These are phyloP conservation scores for Lepus oiostolus DNA, from an alignment of 2,797 vertebrate species.

Conservation along the genomic window DNA sequence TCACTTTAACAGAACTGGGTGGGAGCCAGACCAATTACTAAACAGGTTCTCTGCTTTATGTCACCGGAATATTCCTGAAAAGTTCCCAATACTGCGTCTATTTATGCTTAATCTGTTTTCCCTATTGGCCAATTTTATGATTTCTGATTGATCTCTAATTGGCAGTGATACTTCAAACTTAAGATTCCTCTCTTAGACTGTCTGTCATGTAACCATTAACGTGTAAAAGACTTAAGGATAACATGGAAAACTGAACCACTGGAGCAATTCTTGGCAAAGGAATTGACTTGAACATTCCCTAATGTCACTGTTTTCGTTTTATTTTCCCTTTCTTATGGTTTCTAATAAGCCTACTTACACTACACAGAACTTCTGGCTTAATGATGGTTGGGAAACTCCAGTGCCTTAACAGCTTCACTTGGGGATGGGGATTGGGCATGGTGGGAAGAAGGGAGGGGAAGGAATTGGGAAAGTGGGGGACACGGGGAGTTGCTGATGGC, in stretches of 20 bases:
- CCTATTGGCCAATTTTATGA: slow-evolving; percentile 52
- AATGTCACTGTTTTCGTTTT: slow-evolving; percentile 21
- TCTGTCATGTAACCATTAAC: slow-evolving; percentile 46
- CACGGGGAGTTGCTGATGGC: background rate
- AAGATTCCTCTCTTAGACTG: slow-evolving; percentile 14
- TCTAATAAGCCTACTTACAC: background rate
- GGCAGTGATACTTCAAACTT: slow-evolving; percentile 40
- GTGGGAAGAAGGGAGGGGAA: accelerated
- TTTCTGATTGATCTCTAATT: slow-evolving; percentile 74
- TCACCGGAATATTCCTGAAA: slow-evolving; percentile 72
- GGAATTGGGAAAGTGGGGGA: background rate
- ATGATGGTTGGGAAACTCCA: background rate
- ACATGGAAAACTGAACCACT: slow-evolving; percentile 18
- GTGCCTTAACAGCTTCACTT: background rate
- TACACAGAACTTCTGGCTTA: background rate
- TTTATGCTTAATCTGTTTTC: slow-evolving; percentile 7
- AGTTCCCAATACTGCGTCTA: slow-evolving; percentile 10
- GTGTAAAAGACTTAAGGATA: slow-evolving; percentile 50
- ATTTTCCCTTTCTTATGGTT: slow-evolving; percentile 36
- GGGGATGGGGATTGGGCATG: background rate
- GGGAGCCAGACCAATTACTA: slow-evolving; percentile 57
- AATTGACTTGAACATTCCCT: slow-evolving; percentile 8
- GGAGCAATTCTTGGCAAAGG: slow-evolving; percentile 30
- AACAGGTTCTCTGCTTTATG: slow-evolving; percentile 67
- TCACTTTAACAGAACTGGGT: slow-evolving; percentile 36